Evolutionary conservation across 2,113 vertebrate species (phyloP).

Genomic region (Dolichotis patagonum): DNA sequence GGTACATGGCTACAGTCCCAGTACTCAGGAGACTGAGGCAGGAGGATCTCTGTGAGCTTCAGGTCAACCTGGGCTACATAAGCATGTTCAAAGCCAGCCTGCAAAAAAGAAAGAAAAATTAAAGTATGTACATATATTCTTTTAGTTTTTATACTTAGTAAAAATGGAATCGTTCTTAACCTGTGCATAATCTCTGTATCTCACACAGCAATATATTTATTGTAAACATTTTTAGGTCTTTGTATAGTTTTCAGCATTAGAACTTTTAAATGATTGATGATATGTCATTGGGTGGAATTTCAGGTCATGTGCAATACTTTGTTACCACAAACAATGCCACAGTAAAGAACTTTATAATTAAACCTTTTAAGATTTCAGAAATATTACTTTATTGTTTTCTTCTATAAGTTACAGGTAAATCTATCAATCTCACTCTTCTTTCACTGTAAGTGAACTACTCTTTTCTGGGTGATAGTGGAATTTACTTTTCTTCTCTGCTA

Average conservation of each 20-base stretch:
- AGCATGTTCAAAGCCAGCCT: neutral
- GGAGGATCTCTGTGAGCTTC: neutral
- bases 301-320: neutral
- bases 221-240: neutral
- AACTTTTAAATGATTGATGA: neutral
- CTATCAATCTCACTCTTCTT: neutral
- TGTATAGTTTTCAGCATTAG: neutral
- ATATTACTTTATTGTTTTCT: constrained; percentile 2
- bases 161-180: neutral
- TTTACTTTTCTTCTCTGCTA: neutral
- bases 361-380: constrained; percentile 1
- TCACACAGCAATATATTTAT: neutral
- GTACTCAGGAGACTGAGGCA: neutral
- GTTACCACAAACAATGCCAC: neutral
- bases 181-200: neutral
- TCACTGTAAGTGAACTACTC: neutral
- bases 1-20: neutral
- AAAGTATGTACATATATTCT: neutral
- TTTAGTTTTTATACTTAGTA: neutral
- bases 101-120: neutral
- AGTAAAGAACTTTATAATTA: neutral
- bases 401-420: neutral
- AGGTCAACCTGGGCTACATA: neutral
- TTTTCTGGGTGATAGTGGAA: neutral
- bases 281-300: neutral